Conservation (phyloP, 2,113 vertebrate genomes). For the Myotis lucifugus region DNA sequence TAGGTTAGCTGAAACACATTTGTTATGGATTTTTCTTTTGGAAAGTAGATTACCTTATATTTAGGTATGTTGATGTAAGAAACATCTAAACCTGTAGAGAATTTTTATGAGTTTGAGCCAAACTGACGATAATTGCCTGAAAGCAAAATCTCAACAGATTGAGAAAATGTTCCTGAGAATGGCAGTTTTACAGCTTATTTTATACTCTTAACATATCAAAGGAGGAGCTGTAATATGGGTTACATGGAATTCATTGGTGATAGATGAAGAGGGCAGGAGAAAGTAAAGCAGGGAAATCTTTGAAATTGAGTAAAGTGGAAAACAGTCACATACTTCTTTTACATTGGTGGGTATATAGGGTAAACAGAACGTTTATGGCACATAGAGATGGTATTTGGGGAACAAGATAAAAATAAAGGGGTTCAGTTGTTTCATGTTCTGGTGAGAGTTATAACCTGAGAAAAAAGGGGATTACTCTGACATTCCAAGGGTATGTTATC, state of each 20-base stretch:
- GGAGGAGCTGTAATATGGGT: background rate
- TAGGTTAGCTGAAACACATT: constrained; percentile 13
- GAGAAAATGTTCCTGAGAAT: background rate
- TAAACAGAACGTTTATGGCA: background rate
- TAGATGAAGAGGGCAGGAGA: background rate
- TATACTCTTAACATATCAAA: background rate
- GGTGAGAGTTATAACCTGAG: background rate
- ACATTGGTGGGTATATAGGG: background rate
- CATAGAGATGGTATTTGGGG: background rate
- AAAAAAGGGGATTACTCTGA: background rate
- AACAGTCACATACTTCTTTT: background rate
- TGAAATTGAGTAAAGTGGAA: background rate
- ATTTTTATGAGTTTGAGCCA: background rate
- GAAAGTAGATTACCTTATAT: constrained; percentile 7
- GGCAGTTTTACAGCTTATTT: background rate
- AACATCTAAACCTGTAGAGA: background rate
- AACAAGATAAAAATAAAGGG: background rate
- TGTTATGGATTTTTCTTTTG: constrained; percentile 19
- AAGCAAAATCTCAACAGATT: background rate
- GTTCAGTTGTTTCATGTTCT: background rate
- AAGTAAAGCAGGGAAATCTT: background rate
- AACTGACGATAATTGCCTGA: background rate
- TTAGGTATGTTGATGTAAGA: background rate
- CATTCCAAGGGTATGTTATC: background rate
- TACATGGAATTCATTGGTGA: background rate